Conservation (phyloP, 64 coral and sea anemone species). For the Actinia equina region DNA sequence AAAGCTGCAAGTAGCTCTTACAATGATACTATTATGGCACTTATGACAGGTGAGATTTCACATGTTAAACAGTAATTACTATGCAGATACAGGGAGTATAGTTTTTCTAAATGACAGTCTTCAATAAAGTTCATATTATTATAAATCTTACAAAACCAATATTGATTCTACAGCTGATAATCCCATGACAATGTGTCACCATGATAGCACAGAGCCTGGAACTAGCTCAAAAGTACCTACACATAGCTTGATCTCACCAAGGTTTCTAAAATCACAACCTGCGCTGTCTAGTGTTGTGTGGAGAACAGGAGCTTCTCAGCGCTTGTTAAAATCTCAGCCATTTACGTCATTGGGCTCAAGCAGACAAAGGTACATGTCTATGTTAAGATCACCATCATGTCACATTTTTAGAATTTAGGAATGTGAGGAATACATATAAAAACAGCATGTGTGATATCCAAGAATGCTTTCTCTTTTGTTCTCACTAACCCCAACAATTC, state of each 20-base stretch:
- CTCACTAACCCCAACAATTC: too few relatives aligned
- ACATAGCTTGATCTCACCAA: slow-evolving; percentile 44
- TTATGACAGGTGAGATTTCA: slow-evolving; percentile 65
- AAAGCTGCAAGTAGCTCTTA: slow-evolving; percentile 78
- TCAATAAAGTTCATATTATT: neutral
- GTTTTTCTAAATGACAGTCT: too few relatives aligned
- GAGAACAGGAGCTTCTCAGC: neutral
- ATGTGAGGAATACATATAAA: too few relatives aligned
- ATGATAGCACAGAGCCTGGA: neutral
- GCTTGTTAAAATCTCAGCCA: slow-evolving; percentile 12
- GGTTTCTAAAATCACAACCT: slow-evolving; percentile 56
- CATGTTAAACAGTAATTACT: too few relatives aligned
- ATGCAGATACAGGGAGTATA: too few relatives aligned
- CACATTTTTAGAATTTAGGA: too few relatives aligned
- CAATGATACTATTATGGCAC: slow-evolving; percentile 75
- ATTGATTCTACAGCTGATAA: slow-evolving; percentile 39
- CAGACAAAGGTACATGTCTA: neutral
- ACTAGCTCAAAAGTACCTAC: slow-evolving; percentile 9
- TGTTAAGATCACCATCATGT: neutral
- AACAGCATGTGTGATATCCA: too few relatives aligned
- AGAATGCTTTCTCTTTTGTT: too few relatives aligned
- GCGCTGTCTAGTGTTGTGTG: slow-evolving; percentile 2
- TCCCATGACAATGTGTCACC: slow-evolving; percentile 41
- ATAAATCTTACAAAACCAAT: neutral
- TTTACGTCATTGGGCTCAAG: neutral